phyloP scores from a whole-genome alignment of 2,113 vertebrate species.

The Melanotaenia duboulayi region DNA sequence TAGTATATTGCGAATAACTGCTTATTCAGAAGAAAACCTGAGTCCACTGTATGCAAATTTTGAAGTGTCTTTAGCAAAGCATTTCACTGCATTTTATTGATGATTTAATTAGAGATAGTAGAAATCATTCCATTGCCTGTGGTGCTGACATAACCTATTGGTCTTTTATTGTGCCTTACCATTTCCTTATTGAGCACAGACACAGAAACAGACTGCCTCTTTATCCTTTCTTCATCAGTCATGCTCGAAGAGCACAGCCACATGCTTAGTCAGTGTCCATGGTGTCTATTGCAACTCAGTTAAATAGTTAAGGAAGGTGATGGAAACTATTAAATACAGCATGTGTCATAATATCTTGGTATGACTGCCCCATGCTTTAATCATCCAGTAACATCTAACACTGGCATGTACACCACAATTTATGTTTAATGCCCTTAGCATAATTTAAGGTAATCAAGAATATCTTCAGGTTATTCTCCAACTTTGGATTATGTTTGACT shows the following conservation, averaged over 20 bases:
- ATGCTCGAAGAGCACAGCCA: neutral
- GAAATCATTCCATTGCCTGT: neutral
- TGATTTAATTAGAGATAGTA: neutral
- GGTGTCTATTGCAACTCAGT: neutral
- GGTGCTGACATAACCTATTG: neutral
- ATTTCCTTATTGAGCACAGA: neutral
- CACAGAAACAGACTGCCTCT: neutral
- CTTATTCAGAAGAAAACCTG: neutral
- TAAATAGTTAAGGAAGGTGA: neutral
- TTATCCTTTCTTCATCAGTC: neutral
- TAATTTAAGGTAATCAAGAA: neutral
- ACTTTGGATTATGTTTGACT: neutral
- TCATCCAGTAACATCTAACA: neutral
- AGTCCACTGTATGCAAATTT: neutral
- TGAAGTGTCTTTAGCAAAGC: neutral
- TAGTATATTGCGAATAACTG: too few relatives aligned
- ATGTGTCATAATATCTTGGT: neutral
- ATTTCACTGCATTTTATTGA: neutral
- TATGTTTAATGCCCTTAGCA: neutral
- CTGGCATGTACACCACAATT: neutral
- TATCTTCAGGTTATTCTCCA: neutral
- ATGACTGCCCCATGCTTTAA: neutral
- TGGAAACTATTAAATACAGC: neutral
- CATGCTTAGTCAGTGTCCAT: constrained; percentile 2
- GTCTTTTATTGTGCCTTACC: neutral